phyloP scores from a whole-genome alignment of 2,888 invertebrate species.

The Phorcus lineatus region DNA sequence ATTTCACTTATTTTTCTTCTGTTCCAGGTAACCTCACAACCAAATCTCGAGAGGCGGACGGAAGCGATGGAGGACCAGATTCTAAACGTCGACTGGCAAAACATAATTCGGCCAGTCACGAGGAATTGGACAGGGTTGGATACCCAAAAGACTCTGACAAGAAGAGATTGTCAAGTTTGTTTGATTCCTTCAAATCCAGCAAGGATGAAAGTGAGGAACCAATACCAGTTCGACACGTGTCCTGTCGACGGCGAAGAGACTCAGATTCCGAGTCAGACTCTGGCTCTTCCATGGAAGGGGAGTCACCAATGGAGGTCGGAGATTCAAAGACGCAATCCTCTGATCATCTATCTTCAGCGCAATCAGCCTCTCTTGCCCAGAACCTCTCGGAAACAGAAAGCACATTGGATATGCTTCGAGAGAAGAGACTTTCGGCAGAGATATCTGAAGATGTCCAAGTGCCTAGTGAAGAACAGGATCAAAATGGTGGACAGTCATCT shows the following conservation, averaged over 20 bases:
- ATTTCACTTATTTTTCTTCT: background rate
- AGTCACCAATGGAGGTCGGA: background rate
- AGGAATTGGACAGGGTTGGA: constrained; percentile 39
- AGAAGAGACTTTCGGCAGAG: background rate
- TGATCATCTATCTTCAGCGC: background rate
- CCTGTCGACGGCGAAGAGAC: constrained; percentile 34
- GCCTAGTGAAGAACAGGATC: background rate
- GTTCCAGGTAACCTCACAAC: background rate
- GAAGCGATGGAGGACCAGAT: background rate
- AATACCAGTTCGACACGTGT: constrained; percentile 31
- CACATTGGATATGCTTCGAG: constrained; percentile 1
- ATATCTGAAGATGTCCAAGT: background rate
- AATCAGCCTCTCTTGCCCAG: background rate
- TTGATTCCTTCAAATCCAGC: constrained; percentile 47
- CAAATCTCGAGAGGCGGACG: background rate
- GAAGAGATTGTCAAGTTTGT: constrained; percentile 53
- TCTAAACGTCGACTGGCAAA: background rate
- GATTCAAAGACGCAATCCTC: background rate
- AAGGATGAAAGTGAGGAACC: constrained; percentile 9
- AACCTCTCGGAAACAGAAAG: constrained; percentile 28
- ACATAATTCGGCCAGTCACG: background rate
- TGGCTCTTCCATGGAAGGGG: constrained; percentile 12
- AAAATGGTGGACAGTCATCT: background rate
- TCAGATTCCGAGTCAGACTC: constrained; percentile 31
- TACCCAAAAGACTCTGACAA: constrained; percentile 63